Conservation (phyloP, 2,113 vertebrate genomes). For the Saccopteryx bilineata region DNA sequence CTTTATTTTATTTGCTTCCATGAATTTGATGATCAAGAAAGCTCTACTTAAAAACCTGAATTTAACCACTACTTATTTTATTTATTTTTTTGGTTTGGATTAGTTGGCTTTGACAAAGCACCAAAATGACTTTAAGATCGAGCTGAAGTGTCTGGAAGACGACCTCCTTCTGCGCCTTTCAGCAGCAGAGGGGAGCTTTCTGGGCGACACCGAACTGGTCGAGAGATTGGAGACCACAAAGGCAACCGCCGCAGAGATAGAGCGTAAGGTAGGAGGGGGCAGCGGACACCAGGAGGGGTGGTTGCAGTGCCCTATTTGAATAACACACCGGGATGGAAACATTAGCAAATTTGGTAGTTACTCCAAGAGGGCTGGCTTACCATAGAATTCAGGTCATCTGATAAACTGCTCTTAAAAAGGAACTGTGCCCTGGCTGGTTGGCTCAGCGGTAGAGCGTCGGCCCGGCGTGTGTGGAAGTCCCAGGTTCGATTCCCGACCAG, state of each 20-base stretch:
- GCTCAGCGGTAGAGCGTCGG: too few species aligned
- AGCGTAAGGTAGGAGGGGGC: conserved; percentile 85
- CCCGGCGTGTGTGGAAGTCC: too few species aligned
- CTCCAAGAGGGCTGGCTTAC: background rate
- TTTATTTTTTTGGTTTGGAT: conserved; percentile 1
- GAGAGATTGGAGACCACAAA: conserved; percentile 92
- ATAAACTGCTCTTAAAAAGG: background rate
- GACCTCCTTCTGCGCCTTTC: conserved; percentile 90
- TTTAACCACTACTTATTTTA: background rate
- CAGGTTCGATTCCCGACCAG: too few species aligned
- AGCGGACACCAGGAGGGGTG: rapidly evolving
- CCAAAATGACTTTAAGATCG: conserved; percentile 92
- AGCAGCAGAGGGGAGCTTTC: conserved; percentile 89
- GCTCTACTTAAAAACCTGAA: background rate
- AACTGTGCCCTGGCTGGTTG: too few species aligned
- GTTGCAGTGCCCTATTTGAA: rapidly evolving
- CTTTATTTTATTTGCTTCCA: background rate
- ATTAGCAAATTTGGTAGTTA: background rate
- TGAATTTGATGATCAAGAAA: background rate
- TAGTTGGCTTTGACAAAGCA: conserved; percentile 90
- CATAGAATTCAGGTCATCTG: background rate
- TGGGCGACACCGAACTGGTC: conserved; percentile 89
- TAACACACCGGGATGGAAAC: rapidly evolving
- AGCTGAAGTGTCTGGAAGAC: conserved; percentile 90
- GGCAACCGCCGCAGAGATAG: conserved; percentile 88